These are phyloP conservation scores for Uria aalge DNA, from an alignment of 2,113 vertebrate species.

Conservation along the genomic window DNA sequence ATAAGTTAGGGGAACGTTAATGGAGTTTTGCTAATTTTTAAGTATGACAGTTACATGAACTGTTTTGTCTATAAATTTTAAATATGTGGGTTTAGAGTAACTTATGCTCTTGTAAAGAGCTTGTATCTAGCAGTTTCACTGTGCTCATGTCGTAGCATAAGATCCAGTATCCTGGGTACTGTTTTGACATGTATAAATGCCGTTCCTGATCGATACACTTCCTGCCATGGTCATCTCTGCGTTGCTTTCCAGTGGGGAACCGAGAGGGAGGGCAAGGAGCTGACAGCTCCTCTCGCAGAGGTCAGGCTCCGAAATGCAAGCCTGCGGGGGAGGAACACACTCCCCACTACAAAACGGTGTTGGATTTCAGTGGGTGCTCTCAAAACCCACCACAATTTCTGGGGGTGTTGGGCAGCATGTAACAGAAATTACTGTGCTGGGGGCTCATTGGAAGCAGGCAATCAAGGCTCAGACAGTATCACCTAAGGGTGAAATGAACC, in stretches of 20 bases:
- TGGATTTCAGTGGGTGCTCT: background rate
- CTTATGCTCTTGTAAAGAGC: background rate
- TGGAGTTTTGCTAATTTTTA: constrained; percentile 51
- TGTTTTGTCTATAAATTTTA: constrained; percentile 46
- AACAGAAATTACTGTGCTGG: background rate
- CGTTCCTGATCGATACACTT: fast-evolving
- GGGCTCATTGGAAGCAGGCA: background rate
- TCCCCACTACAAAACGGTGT: fast-evolving
- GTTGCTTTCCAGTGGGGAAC: background rate
- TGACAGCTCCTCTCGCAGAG: background rate
- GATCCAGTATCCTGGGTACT: background rate
- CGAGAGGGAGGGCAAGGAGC: background rate
- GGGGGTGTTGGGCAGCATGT: background rate
- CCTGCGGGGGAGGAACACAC: background rate
- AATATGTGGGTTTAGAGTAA: background rate
- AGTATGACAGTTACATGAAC: constrained; percentile 10
- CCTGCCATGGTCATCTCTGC: background rate
- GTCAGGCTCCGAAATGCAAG: background rate
- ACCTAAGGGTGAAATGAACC: background rate
- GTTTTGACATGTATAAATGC: fast-evolving
- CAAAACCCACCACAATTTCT: background rate
- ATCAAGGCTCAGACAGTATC: background rate
- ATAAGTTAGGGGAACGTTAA: background rate
- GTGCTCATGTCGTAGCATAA: background rate
- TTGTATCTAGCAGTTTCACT: background rate